Conservation (phyloP, 2,113 vertebrate species). For the Elgaria multicarinata region DNA sequence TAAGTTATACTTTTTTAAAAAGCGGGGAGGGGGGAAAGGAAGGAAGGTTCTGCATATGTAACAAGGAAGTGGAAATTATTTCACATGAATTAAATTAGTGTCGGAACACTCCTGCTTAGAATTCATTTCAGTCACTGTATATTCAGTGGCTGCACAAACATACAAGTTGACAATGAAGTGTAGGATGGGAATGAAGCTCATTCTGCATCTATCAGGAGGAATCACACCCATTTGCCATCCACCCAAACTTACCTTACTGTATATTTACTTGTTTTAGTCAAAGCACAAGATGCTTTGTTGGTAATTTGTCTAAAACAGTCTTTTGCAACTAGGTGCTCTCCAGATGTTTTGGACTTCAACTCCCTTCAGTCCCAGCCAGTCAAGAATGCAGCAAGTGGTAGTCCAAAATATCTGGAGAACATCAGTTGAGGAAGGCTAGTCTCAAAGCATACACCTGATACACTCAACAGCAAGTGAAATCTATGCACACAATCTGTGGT, state of each 20-base stretch:
- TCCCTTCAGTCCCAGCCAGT: too few species aligned
- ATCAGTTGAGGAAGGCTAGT: background rate
- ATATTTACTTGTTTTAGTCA: background rate
- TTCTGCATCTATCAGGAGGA: background rate
- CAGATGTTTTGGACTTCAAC: too few species aligned
- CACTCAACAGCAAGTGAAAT: constrained; percentile 3
- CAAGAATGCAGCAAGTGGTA: too few species aligned
- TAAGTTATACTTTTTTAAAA: background rate
- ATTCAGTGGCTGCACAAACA: background rate
- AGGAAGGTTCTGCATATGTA: background rate
- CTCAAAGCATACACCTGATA: background rate
- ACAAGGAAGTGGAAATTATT: background rate
- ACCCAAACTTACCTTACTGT: background rate
- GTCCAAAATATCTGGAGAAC: too few species aligned
- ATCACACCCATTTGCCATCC: background rate
- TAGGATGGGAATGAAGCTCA: background rate
- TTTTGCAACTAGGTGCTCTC: too few species aligned
- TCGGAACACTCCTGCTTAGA: background rate
- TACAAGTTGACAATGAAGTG: background rate
- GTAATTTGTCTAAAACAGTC: background rate
- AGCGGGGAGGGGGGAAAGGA: too few species aligned
- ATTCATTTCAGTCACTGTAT: background rate
- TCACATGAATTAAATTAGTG: background rate
- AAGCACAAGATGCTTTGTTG: background rate
- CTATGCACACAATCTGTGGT: background rate